Base-by-base conservation (phyloP, 2,113 vertebrate species). In the Vidua chalybeata region DNA sequence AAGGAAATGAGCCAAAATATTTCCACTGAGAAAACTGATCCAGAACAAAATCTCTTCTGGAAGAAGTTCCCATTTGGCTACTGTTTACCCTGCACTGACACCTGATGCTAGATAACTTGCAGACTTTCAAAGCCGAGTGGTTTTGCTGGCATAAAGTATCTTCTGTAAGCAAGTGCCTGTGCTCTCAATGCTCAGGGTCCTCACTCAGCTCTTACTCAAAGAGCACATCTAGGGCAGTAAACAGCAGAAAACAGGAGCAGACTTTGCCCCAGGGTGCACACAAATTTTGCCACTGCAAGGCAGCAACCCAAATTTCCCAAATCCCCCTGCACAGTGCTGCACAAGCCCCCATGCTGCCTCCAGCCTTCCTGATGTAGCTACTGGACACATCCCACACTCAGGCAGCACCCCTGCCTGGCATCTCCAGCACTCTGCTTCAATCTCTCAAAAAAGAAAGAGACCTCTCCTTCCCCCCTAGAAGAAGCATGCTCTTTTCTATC, bases 151-250 rank as follows among this genome's bases (percentile, higher is more conserved):
- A 12, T 39, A n/a, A 80, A 30, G 13, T 69, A 67, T 81, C 74
- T 51, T 39, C 39, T n/a, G 39, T 24, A 31, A 68, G 31, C 3
- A 6, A 68, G n/a, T 6, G 14, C 11, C 26, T 3, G 1, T 31
- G 59, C 41, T 69, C 1, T 0, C 3, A 0, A 0, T 30, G 11
- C 17, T 68, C 0, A 0, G 26, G 3, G 27, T 68, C 9, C 9
- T 26, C 37, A 10, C 2, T 4, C 16, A 24, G 10, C 19, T 76
- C 9, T 22, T 30, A 43, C 5, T 82, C 20, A 72, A 58, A 28
- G 15, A 73, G 5, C 14, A 45, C 58, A n/a, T 22, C 59, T 33
- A 51, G 45, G 43, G 39, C 51, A 94, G 43, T 26, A 52, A 79
- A 45, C 1, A 48, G 33, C 43, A 52, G 33, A 66, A 45, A 62